Evolutionary conservation across 1,140 invertebrate genomes (phyloP).

Genomic region (Leucophenga varia): DNA sequence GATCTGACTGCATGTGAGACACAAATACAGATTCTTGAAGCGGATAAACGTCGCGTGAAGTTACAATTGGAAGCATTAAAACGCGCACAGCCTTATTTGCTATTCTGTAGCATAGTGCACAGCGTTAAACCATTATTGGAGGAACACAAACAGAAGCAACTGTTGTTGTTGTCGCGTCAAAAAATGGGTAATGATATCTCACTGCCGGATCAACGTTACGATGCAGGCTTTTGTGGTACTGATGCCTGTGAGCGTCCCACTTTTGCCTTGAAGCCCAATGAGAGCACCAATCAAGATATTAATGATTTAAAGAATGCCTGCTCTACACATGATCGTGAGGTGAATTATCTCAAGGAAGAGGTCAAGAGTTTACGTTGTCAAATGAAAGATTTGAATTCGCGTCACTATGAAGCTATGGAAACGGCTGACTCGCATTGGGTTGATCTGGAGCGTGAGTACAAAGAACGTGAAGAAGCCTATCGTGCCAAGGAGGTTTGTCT

Average conservation of each 20-base stretch:
- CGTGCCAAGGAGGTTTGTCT: conserved; percentile 47
- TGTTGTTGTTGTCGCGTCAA: background rate
- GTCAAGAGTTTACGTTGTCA: conserved; percentile 53
- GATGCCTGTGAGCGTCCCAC: too few relatives aligned
- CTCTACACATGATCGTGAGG: conserved; percentile 27
- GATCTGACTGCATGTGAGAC: conserved; percentile 59
- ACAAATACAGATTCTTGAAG: conserved; percentile 61
- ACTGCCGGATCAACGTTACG: background rate
- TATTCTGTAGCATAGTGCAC: conserved; percentile 58
- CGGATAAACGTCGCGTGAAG: conserved; percentile 62
- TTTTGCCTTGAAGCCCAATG: too few relatives aligned
- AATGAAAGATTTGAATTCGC: conserved; percentile 66
- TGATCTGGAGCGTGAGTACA: conserved; percentile 67
- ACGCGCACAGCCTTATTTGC: conserved; percentile 65
- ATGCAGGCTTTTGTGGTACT: conserved; percentile 2
- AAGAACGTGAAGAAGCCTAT: conserved; percentile 61
- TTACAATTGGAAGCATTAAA: conserved; percentile 65
- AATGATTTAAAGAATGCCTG: background rate
- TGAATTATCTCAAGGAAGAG: conserved; percentile 41
- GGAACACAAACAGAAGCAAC: background rate
- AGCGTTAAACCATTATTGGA: conserved; percentile 10
- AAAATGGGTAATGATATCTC: conserved; percentile 37
- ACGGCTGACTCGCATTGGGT: conserved; percentile 74
- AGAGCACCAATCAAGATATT: background rate
- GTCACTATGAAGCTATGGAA: conserved; percentile 72